Base-by-base conservation (phyloP, 1,140 invertebrate genomes). In the Adoxophyes honmai region DNA sequence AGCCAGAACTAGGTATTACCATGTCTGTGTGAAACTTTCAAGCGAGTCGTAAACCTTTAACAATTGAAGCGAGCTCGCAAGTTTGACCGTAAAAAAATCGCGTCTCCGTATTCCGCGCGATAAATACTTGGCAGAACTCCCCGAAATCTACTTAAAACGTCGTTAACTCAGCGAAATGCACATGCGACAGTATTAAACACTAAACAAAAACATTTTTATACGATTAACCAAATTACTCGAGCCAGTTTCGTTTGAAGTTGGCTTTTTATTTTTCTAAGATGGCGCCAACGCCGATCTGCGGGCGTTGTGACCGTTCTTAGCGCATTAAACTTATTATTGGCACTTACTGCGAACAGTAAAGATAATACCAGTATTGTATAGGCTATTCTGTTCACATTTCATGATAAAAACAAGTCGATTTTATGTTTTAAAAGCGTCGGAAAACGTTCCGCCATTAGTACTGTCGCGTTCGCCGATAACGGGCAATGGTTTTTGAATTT, bases 261-360 rank as follows among this genome's bases (percentile, higher is more conserved):
- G 18, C 14, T 54, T 55, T 52, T 57, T 66, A 58, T 66, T 70
- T 66, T 69, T 74, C 61, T 71, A 73, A 72, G 52, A 64, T 63
- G 59, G 59, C 67, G 60, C 62, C 64, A 62, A 57, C 67, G 60
- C 62, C 64, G 60, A 65, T 66, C 57, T 65, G 68, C 66, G 75
- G 66, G 66, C 66, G 59, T 56, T 60, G 57, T 36, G 63, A 52
- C 59, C 61, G 53, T 55, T 44, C 16, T 9, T 34, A 51, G 16
- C 34, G 52, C 68, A 75, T 74, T 74, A 78, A 78, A 78, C 70
- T 77, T 77, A 75, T 81, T 81, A 81, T 81, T 77, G 74, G 60
- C 74, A 72, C 68, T 78, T 75, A 78, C 63, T 68, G 61, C 55
- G 38, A 48, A 67, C 66, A 63, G 61, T 81, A 75, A 77, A 78